Percentiles rank a stretch among this genome's conserved stretches.
Conservation (phyloP, 1,140 invertebrate genomes). For the Bombyx mori region DNA sequence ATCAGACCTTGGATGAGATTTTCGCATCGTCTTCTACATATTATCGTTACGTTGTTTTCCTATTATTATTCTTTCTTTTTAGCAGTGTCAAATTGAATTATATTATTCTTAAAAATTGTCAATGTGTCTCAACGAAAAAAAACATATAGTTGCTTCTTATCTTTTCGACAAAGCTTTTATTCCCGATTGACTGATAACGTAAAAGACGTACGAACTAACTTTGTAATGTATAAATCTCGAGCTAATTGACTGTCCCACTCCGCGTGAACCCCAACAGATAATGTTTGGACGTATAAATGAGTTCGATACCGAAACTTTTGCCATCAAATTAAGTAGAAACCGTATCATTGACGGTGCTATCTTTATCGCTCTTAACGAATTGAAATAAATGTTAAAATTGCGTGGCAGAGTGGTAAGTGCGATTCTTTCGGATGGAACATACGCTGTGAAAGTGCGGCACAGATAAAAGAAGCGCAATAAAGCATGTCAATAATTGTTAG, state of each 20-base stretch:
- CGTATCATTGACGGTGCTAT: conserved; percentile 4
- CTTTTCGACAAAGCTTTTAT: too few species aligned
- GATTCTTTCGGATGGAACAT: conserved; percentile 22
- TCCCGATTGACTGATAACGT: not conserved
- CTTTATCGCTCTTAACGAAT: conserved; percentile 5
- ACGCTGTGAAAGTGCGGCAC: conserved; percentile 37
- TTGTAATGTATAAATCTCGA: conserved; percentile 35
- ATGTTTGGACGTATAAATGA: conserved; percentile 48
- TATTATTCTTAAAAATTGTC: too few species aligned
- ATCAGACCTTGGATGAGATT: too few species aligned
- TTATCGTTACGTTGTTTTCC: too few species aligned
- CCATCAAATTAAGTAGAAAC: conserved; percentile 62
- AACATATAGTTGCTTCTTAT: too few species aligned
- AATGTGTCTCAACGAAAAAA: too few species aligned
- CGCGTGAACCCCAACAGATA: conserved; percentile 40
- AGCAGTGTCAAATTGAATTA: too few species aligned
- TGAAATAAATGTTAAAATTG: conserved; percentile 18
- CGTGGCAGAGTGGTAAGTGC: not conserved
- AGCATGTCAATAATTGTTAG: conserved; percentile 48
- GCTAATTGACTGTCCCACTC: conserved; percentile 35
- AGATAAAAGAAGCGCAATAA: conserved; percentile 42
- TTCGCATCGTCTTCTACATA: too few species aligned
- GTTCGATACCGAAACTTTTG: conserved; percentile 49
- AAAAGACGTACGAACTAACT: conserved; percentile 1
- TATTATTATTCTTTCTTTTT: too few species aligned